Evolutionary conservation across 2,888 invertebrate genomes (phyloP).

Genomic region (Dione vanillae): DNA sequence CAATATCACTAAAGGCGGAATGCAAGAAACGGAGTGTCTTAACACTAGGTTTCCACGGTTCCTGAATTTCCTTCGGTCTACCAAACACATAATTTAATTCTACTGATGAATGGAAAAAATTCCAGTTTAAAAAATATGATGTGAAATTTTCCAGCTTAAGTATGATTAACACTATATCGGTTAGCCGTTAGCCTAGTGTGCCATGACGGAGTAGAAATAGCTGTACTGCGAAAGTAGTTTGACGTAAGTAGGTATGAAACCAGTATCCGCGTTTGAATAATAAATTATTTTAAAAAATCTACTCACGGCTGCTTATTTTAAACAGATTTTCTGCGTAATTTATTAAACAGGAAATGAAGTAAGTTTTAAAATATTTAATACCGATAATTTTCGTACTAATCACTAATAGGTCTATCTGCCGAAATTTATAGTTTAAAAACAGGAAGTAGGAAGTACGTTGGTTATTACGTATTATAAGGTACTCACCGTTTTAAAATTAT

Average conservation of each 20-base stretch:
- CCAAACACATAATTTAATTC: too few species aligned
- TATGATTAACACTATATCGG: neutral
- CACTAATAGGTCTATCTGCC: too few species aligned
- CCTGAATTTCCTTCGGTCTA: too few species aligned
- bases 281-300: neutral
- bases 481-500: too few species aligned
- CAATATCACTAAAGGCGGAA: too few species aligned
- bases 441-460: too few species aligned
- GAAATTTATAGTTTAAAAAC: too few species aligned
- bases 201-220: neutral
- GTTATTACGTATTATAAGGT: too few species aligned
- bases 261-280: slow-evolving; percentile 1
- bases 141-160: neutral
- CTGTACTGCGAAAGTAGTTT: neutral
- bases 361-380: slow-evolving; percentile 2
- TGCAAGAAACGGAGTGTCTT: too few species aligned
- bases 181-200: neutral
- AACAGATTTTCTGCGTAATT: neutral
- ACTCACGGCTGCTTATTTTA: neutral
- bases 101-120: too few species aligned
- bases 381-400: too few species aligned
- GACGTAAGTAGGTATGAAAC: neutral
- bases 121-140: neutral
- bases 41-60: too few species aligned
- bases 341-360: slow-evolving; percentile 1